Base-by-base conservation (phyloP, 2,113 vertebrate genomes). In the Bos taurus region DNA sequence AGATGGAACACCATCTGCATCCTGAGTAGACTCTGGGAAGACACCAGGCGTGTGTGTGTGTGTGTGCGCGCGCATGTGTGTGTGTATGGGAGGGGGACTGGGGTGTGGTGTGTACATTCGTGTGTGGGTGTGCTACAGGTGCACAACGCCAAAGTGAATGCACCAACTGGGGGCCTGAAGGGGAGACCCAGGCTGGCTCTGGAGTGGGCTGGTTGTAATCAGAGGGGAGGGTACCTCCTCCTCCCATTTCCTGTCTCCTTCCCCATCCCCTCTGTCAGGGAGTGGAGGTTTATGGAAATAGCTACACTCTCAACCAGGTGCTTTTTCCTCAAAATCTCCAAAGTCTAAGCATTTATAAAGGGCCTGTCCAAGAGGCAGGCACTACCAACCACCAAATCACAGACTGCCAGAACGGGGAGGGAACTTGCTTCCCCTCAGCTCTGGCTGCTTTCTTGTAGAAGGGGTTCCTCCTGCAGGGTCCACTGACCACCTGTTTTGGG, bases 271-370 rank as follows among this genome's bases (percentile, higher is more conserved):
- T 48, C 95, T n/a, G n/a, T 82, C 26, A n/a, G 62, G 77, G 85
- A 93, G 36, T 36, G 64, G 94, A 94, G 67, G 85, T 86, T 30
- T 83, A 16, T 90, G 80, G 95, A 88, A 95, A 93, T 48, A 97
- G 92, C 92, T 94, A 43, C 94, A 90, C 84, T 96, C 52, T 77
- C 83, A 60, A 81, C 91, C 67, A 95, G 95, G 97, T 98, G 98
- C 96, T 97, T 97, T 92, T 60, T 74, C 90, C 50, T 96, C 40
- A 57, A 64, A 88, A 71, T 97, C 91, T 96, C 36, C 43, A 86
- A 92, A 95, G 56, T 62, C 71, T 85, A 85, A 91, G 21, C 82
- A 84, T 91, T 97, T 90, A 33, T 62, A 57, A 93, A 84, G 74
- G 90, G 62, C 62, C 88, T 25, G 1, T 88, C 81, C 43, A 12